Evolutionary conservation across 2,113 vertebrate genomes (phyloP).

Genomic region (Salvelinus alpinus): DNA sequence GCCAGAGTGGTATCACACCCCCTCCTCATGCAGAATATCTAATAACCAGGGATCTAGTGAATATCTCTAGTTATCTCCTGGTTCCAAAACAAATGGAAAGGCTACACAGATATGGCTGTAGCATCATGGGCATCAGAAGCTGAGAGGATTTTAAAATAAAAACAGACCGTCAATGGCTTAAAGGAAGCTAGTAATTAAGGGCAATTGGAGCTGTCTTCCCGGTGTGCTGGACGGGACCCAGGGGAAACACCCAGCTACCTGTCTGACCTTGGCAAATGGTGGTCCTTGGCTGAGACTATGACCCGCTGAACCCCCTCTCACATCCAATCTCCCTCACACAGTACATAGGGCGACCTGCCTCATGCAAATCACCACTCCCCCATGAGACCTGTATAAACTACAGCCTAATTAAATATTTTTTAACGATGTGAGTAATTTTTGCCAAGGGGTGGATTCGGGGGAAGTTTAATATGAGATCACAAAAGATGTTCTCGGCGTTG

Average conservation of each 20-base stretch:
- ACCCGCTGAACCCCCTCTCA: slow-evolving; percentile 90
- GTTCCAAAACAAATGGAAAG: slow-evolving; percentile 9
- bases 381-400: slow-evolving; percentile 88
- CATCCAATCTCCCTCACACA: slow-evolving; percentile 87
- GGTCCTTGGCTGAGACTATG: slow-evolving; percentile 88
- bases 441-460: slow-evolving; percentile 92
- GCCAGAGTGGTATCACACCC: no score
- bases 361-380: slow-evolving; percentile 92
- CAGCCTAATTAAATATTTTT: slow-evolving; percentile 98
- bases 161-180: slow-evolving; percentile 78
- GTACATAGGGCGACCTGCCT: slow-evolving; percentile 79
- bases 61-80: slow-evolving; percentile 1
- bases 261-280: slow-evolving; percentile 86
- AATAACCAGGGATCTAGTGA: no score
- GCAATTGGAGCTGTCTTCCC: slow-evolving; percentile 85
- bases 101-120: neutral
- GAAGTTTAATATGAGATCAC: slow-evolving; percentile 96
- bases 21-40: no score
- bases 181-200: slow-evolving; percentile 87
- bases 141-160: slow-evolving; percentile 22
- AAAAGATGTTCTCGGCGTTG: slow-evolving; percentile 94
- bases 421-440: slow-evolving; percentile 98
- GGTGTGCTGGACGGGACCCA: slow-evolving; percentile 71
- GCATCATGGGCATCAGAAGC: neutral
- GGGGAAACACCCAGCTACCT: slow-evolving; percentile 83